Evolutionary conservation across 2,113 vertebrate genomes (phyloP), one percentile per base, ranked within the genome.

Genomic region (Hippocampus guttulatus): DNA sequence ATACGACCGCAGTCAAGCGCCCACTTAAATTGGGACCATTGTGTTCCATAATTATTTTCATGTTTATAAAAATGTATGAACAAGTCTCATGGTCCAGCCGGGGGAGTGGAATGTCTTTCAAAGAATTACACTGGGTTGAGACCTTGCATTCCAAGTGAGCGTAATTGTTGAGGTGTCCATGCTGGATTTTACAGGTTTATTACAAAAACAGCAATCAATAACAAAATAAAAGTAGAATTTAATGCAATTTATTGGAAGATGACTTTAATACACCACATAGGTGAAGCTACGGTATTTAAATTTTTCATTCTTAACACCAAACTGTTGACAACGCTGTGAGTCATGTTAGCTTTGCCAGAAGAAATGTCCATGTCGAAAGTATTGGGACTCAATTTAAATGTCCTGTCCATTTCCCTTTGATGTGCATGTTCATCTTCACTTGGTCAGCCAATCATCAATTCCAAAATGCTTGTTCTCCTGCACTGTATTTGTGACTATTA

Each of bases 381-480:
- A 33, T 30, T 3, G 30, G 33, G 27, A 33, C 27, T 16, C 8
- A 15, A 30, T 33, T 61, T 30, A 27, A 60, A 15, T 61, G 16
- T 55, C 8, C n/a, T 55, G 52, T 3, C 52, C 58, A 64, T n/a
- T 43, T 41, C 38, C 38, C 38, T 43, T 0, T 64, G 62, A 16
- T 33, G 10, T n/a, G 33, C 61, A 41, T 18, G 16, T 8, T 20
- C 30, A 20, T 18, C 18, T 8, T 64, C 33, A 38, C 33, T 41
- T 43, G 60, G 18, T 21, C 27, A 68, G 33, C 20, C 16, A 33
- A 23, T 58, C 23, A 61, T 61, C 27, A 33, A 74, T 8, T 62
- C 63, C 38, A 68, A 64, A 57, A 25, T 68, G 27, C 58, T 41
- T 75, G 66, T 27, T 49, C 5, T 45, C 8, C 63, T 15, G 16